phyloP scores from a whole-genome alignment of 1,140 invertebrate genomes.

The Nebria ingens region DNA sequence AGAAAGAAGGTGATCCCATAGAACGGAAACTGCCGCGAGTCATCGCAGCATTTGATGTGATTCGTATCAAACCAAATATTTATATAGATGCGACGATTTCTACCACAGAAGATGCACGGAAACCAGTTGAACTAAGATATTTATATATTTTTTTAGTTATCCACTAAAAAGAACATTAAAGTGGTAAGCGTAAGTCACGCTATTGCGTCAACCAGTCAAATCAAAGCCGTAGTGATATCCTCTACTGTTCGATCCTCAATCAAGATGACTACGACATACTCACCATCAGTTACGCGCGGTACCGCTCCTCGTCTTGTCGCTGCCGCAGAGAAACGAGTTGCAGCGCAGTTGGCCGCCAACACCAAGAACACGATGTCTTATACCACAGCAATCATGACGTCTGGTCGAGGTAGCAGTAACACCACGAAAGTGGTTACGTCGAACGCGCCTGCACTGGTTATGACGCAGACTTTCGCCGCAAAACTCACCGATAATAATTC shows the following conservation, averaged over 20 bases:
- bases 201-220: neutral
- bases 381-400: constrained; percentile 48
- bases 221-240: constrained; percentile 19
- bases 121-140: neutral
- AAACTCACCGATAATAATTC: constrained; percentile 42
- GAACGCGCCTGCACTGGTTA: constrained; percentile 17
- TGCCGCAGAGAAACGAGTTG: constrained; percentile 33
- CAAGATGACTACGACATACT: constrained; percentile 32
- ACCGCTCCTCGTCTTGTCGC: constrained; percentile 43
- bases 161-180: neutral
- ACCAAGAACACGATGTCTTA: constrained; percentile 43
- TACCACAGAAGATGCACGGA: neutral
- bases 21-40: constrained; percentile 19
- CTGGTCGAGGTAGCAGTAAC: constrained; percentile 27
- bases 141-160: neutral
- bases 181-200: neutral
- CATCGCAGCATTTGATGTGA: neutral
- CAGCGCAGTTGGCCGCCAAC: constrained; percentile 23
- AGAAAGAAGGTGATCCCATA: no score
- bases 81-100: no score
- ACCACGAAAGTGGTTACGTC: constrained; percentile 34
- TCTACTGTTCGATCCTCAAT: constrained; percentile 30
- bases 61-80: no score
- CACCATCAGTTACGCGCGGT: constrained; percentile 35
- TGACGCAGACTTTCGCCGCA: constrained; percentile 49